Evolutionary conservation across 1,140 invertebrate genomes (phyloP).

Genomic region (Eufriesea mexicana): DNA sequence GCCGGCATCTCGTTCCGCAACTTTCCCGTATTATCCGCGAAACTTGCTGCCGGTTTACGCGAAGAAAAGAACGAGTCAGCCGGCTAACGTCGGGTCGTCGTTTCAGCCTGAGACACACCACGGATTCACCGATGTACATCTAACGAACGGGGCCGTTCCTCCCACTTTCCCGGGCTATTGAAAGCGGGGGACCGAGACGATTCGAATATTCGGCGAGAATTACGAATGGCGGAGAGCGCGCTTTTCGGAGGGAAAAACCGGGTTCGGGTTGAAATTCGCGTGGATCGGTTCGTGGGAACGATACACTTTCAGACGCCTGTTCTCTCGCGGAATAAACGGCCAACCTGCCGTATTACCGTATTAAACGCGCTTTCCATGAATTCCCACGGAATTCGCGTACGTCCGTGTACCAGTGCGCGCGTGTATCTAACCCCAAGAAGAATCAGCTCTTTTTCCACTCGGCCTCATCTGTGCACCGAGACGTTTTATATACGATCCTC

Average conservation of each 20-base stretch:
- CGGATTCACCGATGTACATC: too few relatives aligned
- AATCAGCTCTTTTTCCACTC: slow-evolving; percentile 51
- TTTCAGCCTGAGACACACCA: not conserved
- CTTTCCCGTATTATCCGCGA: slow-evolving; percentile 12
- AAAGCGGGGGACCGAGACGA: too few relatives aligned
- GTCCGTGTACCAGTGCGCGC: too few relatives aligned
- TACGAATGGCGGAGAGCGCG: too few relatives aligned
- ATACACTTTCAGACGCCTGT: not conserved
- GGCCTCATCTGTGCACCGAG: slow-evolving; percentile 29
- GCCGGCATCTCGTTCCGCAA: not conserved
- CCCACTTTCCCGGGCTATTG: too few relatives aligned
- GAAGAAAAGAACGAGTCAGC: slow-evolving; percentile 16
- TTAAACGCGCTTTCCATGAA: slow-evolving; percentile 14
- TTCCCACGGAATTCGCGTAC: not conserved
- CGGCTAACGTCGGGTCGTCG: not conserved
- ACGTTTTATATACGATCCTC: slow-evolving; percentile 61
- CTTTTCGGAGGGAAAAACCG: too few relatives aligned
- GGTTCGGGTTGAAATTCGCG: not conserved
- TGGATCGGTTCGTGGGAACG: not conserved
- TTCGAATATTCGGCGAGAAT: too few relatives aligned
- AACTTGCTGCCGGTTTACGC: slow-evolving; percentile 26
- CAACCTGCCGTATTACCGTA: too few relatives aligned
- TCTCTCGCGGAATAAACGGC: not conserved
- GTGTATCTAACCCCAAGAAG: slow-evolving; percentile 12
- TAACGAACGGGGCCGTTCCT: not conserved